Evolutionary conservation across 2,113 vertebrate species (phyloP).

Genomic region (Podilymbus podiceps): DNA sequence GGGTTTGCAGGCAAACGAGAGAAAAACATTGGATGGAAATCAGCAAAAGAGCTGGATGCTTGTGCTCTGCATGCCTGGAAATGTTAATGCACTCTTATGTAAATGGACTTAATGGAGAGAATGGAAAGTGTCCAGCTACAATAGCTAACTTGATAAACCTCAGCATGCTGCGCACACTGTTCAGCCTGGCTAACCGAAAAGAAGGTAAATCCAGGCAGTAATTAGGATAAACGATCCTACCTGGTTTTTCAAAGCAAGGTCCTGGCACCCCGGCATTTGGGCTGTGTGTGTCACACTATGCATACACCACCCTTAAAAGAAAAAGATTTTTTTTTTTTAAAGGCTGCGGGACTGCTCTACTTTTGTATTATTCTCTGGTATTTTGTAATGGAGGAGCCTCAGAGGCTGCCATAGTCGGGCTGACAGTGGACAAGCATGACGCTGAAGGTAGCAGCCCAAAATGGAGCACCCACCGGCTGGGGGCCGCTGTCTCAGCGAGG

Average conservation of each 20-base stretch:
- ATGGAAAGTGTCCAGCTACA: slow-evolving; percentile 24
- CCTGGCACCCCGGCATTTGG: neutral
- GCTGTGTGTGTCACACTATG: fast-evolving
- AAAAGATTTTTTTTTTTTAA: neutral
- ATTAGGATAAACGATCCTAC: neutral
- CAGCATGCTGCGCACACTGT: neutral
- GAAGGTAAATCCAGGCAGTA: neutral
- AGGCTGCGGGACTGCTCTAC: no score
- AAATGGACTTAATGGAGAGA: slow-evolving; percentile 10
- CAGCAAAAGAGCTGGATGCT: neutral
- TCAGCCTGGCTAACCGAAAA: neutral
- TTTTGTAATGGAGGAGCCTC: neutral
- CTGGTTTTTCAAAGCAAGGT: neutral
- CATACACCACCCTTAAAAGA: neutral
- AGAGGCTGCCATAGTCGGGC: fast-evolving
- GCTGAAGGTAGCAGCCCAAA: no score
- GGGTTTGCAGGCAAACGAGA: neutral
- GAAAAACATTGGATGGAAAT: slow-evolving; percentile 2
- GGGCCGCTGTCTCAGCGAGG: fast-evolving
- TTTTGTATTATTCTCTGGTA: neutral
- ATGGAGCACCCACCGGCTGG: neutral
- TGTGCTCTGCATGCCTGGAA: neutral
- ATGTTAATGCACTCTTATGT: neutral
- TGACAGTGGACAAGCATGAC: fast-evolving
- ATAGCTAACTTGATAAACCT: neutral